Percentiles rank a stretch among this genome's conserved stretches.
Evolutionary conservation across 2,888 invertebrate genomes (phyloP).

Genomic region (Phalangium opilio): DNA sequence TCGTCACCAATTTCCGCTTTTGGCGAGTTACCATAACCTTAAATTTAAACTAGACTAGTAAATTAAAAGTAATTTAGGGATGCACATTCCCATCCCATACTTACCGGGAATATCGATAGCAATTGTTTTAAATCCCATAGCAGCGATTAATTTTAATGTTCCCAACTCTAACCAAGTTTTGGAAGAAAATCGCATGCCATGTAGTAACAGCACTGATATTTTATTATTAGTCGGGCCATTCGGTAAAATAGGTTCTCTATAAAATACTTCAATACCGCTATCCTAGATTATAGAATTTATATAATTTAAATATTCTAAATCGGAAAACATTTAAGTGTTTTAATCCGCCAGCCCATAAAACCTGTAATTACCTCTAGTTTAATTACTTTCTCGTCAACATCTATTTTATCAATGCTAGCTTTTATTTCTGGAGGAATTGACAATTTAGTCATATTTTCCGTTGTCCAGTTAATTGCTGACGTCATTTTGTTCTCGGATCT

Average conservation of each 20-base stretch:
- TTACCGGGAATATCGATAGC: slow-evolving; percentile 35
- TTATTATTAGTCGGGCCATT: not conserved
- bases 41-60: not conserved
- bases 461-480: no score
- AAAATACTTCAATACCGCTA: slow-evolving; percentile 12
- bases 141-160: slow-evolving; percentile 31
- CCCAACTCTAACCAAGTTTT: slow-evolving; percentile 33
- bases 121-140: slow-evolving; percentile 31
- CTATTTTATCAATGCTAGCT: no score
- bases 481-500: no score
- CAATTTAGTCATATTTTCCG: no score
- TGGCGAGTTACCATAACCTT: slow-evolving; percentile 27
- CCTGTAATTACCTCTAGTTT: no score
- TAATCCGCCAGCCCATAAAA: no score
- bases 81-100: not conserved
- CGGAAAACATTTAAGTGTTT: no score
- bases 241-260: slow-evolving; percentile 10
- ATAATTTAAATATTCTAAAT: no score
- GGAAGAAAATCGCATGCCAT: slow-evolving; percentile 35
- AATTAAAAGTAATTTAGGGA: no score
- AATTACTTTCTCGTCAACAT: no score
- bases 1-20: slow-evolving; percentile 18
- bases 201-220: slow-evolving; percentile 30
- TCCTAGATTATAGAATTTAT: slow-evolving; percentile 3
- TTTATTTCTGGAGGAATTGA: no score